Evolutionary conservation across 2,888 invertebrate genomes (phyloP), one percentile per base, ranked within the genome.

Genomic region (Suillia variegata): DNA sequence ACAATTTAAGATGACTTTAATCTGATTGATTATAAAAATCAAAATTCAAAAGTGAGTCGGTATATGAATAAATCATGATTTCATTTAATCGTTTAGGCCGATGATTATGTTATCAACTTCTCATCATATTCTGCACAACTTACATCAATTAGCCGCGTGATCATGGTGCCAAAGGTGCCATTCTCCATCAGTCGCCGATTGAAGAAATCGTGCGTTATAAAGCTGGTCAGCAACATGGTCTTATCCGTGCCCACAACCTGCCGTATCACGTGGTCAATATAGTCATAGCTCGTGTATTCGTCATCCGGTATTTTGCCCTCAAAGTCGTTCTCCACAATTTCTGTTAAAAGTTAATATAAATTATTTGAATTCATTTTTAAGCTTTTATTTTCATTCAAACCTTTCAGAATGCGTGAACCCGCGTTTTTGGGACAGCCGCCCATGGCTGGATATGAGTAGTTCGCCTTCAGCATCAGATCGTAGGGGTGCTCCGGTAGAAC

Each of bases 111-210:
- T 31, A 31, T 31, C 5, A 12, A 12, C 12, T 8, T 31, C 5
- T 8, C 31, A 31, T 5, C 31, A 31, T 31, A 31, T 12, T 8
- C n/a, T n/a, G n/a, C n/a, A n/a, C n/a, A n/a, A 75, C 81, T 77
- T 75, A 85, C 85, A 76, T 85, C 85, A 31, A 83, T 80, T 2
- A 85, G 72, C 22, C 85, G 82, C 12, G 84, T 82, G n/a, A 80
- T 77, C 71, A 85, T 77, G 0, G 77, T 74, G 20, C 70, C 68
- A 60, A 85, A 85, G 42, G 83, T 81, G 1, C 83, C 84, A 51
- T 83, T 78, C 56, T 80, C 80, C 24, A 81, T 67, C 1, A 78
- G 69, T 10, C 78, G 76, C 4, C 74, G 72, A 33, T 79, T 78
- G 56, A 85, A 82, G 61, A 83, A 85, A 55, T 82, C 80, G 18